Conservation (phyloP, 2,113 vertebrate genomes). For the Syngnathoides biaculeatus region DNA sequence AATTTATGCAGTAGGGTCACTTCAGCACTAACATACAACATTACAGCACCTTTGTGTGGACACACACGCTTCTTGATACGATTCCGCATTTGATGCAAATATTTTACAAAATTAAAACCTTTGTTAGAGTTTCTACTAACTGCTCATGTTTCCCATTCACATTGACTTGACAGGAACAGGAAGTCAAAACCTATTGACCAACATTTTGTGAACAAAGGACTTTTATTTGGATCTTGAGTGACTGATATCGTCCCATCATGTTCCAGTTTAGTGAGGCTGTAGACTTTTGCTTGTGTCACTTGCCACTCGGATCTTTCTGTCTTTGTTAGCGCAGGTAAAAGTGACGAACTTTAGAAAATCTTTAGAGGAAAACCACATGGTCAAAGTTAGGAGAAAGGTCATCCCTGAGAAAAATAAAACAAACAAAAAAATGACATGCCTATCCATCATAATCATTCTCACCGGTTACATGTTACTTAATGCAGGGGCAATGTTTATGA, state of each 20-base stretch:
- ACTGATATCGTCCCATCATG: too few relatives aligned
- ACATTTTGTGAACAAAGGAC: background rate
- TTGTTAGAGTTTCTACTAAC: too few relatives aligned
- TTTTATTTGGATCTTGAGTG: background rate
- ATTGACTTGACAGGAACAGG: too few relatives aligned
- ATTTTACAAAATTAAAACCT: too few relatives aligned
- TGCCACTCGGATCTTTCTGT: background rate
- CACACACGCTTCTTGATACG: too few relatives aligned
- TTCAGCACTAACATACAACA: too few relatives aligned
- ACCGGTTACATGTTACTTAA: background rate
- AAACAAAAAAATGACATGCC: conserved; percentile 4
- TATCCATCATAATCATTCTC: conserved; percentile 1
- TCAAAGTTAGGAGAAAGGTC: conserved; percentile 1
- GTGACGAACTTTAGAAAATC: background rate
- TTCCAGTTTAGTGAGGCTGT: too few relatives aligned
- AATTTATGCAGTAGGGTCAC: too few relatives aligned
- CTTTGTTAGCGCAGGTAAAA: background rate
- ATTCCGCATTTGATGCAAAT: too few relatives aligned
- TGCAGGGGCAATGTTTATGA: conserved; percentile 1
- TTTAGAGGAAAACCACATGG: background rate
- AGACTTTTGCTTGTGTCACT: background rate
- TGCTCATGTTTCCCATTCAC: too few relatives aligned
- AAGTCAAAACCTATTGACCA: background rate
- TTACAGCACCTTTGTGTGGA: too few relatives aligned
- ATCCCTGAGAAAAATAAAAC: background rate